Evolutionary conservation across 92 coral and sea anemone genomes (phyloP), one percentile per base, ranked within the genome.

Genomic region (Meandrina meandrites): DNA sequence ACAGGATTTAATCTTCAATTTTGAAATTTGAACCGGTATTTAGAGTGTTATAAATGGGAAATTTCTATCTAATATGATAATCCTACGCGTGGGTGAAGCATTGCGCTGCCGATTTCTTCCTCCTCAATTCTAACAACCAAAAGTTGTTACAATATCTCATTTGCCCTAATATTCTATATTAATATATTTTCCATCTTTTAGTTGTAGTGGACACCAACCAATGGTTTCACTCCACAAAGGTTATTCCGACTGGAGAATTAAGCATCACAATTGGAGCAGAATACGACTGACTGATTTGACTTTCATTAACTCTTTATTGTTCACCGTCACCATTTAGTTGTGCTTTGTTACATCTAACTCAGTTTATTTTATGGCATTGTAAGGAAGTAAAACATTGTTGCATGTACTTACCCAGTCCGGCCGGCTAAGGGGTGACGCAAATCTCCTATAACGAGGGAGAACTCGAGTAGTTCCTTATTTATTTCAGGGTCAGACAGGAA

Each of bases 261-360:
- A 97, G 99, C 74, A 95, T 97, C 31, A 97, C 99, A 1, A 97
- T 97, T 72, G 99, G 99, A 47, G 98, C 99, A 30, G 99, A 97
- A 90, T 97, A 92, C 89, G 99, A 97, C 79, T 97, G 99, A 97
- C 79, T 97, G 72, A 89, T 53, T 1, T 27, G 31, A 42, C n/a
- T 18, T n/a, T 32, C n/a, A 1, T 18, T 8, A 72, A 1, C n/a
- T 18, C 2, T 10, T 72, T 34, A 14, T 0, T 42, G 42, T 31
- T 48, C 50, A 35, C 22, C 4, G n/a, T 11, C 67, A 21, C 28
- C n/a, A 6, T 3, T 2, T 6, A 40, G 45, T 6, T 24, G 2
- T 22, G 28, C 67, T 60, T 22, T 0, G 24, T 10, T 30, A 62
- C 31, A n/a, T n/a, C n/a, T n/a, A n/a, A n/a, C n/a, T n/a, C 69